These are phyloP conservation scores for Anas capensis DNA, from an alignment of 2,797 vertebrate genomes.

Conservation along the genomic window DNA sequence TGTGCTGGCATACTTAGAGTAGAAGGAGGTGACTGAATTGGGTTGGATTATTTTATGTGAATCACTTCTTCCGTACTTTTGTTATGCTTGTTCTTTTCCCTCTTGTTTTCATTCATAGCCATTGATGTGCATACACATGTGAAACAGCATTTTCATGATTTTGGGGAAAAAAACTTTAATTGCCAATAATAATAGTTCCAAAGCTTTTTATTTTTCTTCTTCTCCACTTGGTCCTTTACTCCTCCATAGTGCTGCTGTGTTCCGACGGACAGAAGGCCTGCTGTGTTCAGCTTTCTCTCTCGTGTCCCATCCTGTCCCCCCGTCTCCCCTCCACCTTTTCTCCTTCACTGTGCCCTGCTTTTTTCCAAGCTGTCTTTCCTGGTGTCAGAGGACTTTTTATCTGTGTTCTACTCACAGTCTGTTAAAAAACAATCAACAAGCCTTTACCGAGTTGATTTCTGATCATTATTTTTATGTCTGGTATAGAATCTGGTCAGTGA, in stretches of 20 bases:
- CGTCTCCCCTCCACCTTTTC: background rate
- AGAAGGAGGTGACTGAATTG: slow-evolving; percentile 16
- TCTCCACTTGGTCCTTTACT: slow-evolving; percentile 18
- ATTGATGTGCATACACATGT: background rate
- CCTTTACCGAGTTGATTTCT: background rate
- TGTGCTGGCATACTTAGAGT: slow-evolving; percentile 17
- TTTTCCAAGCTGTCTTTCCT: background rate
- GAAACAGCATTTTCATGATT: slow-evolving; percentile 36
- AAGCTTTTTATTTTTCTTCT: slow-evolving; percentile 15
- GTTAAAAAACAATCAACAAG: background rate
- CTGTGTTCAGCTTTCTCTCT: background rate
- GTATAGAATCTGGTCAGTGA: background rate
- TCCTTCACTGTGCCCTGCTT: background rate
- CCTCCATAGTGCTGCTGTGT: slow-evolving; percentile 4
- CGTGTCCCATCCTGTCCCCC: no score
- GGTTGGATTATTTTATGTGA: slow-evolving; percentile 18
- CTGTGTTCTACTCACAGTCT: background rate
- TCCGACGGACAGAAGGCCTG: background rate
- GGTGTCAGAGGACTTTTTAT: background rate
- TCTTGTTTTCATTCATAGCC: slow-evolving; percentile 18
- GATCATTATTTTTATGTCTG: background rate
- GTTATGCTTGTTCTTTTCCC: slow-evolving; percentile 29
- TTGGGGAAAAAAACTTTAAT: slow-evolving; percentile 12
- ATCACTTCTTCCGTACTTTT: slow-evolving; percentile 25
- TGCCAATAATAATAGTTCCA: slow-evolving; percentile 63